Evolutionary conservation across 2,797 vertebrate species (phyloP), one percentile per base, ranked within the genome.

Genomic region (Melanotaenia maccullochi): DNA sequence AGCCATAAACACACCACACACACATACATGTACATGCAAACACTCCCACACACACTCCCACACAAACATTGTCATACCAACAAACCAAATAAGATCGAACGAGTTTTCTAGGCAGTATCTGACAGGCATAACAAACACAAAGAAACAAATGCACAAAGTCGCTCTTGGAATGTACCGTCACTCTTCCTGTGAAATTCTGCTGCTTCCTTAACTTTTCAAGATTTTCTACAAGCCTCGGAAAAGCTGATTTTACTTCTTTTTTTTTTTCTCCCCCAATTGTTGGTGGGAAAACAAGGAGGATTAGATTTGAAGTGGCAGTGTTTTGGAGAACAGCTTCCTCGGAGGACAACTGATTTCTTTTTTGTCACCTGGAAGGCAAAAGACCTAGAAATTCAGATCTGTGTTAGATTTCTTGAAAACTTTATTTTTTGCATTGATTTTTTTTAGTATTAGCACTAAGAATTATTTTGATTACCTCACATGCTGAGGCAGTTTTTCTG

Each of bases 111-210:
- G 56, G 57, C 73, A 52, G 51, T 40, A 57, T 59, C 35, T 67
- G 56, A 60, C 67, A 75, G 75, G 75, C 78, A 66, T 69, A 71
- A 76, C 24, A 56, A 35, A 55, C 65, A 79, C 22, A 77, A 65
- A 80, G 30, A 81, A 68, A 70, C 64, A 60, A 83, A 86, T 14
- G 73, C 79, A 83, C 79, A 76, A 71, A 76, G 72, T 71, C 55
- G 7, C 81, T 81, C 58, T 72, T 83, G 89, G 92, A 93, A 94
- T 94, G 87, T 93, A 90, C 73, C 38, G 5, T 51, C 65, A 16
- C 61, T 76, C 70, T 90, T 90, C 78, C 87, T 85, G 80, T 90
- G 87, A 89, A 87, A 81, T 82, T 88, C 78, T 78, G 56, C 78
- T 58, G 68, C 88, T 88, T 88, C 76, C 82, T 57, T 62, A 49